phyloP scores from a whole-genome alignment of 2,113 vertebrate species.

The Fukomys damarensis region DNA sequence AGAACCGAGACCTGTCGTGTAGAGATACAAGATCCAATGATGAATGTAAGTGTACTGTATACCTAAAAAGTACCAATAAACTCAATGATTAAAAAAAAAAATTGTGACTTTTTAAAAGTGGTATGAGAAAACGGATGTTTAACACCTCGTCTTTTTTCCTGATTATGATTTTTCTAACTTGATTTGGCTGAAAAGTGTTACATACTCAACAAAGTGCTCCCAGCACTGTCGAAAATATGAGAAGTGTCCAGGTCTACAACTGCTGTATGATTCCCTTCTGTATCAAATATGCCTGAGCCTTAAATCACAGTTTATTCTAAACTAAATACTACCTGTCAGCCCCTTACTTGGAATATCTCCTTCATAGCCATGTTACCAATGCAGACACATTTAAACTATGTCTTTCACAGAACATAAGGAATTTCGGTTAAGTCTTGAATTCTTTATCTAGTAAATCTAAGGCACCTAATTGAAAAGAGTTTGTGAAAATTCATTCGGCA shows the following conservation, averaged over 20 bases:
- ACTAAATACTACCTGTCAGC: not conserved
- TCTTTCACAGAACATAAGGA: not conserved
- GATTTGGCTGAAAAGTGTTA: not conserved
- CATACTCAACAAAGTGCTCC: not conserved
- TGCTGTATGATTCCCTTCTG: not conserved
- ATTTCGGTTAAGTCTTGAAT: not conserved
- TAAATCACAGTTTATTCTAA: slow-evolving; percentile 25
- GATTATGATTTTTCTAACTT: not conserved
- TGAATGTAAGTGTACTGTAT: too few species aligned
- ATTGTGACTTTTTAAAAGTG: not conserved
- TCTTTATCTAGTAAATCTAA: not conserved
- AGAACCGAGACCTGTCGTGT: too few species aligned
- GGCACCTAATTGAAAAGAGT: not conserved
- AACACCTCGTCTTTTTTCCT: not conserved
- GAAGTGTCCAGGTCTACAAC: not conserved
- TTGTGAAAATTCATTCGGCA: slow-evolving; percentile 51
- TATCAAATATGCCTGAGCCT: not conserved
- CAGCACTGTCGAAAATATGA: not conserved
- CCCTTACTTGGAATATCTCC: not conserved
- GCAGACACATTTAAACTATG: not conserved
- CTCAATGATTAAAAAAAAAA: too few species aligned
- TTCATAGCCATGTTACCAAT: slow-evolving; percentile 1
- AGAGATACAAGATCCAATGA: too few species aligned
- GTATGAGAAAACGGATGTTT: not conserved
- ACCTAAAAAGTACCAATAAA: too few species aligned